phyloP scores from a whole-genome alignment of 64 coral and sea anemone species.

The Platygyra sinensis region DNA sequence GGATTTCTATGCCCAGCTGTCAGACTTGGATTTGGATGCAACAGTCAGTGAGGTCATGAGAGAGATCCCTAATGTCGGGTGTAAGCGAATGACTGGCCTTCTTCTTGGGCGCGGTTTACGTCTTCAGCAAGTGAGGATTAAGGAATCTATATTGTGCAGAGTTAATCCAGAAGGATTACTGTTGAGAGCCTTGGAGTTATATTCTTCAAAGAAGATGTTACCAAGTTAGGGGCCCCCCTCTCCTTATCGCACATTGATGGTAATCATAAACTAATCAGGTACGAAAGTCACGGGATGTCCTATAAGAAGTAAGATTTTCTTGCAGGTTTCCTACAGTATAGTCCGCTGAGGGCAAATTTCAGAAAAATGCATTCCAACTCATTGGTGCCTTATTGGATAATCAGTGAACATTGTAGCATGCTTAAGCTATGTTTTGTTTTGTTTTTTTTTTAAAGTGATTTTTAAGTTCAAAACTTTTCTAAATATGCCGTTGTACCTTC shows the following conservation, averaged over 20 bases:
- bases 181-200: conserved; percentile 32
- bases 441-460: no score
- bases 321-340: background rate
- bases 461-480: no score
- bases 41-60: background rate
- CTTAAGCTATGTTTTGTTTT: no score
- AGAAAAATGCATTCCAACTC: no score
- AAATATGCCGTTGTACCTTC: background rate
- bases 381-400: no score
- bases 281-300: background rate
- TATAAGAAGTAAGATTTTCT: background rate
- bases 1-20: conserved; percentile 18
- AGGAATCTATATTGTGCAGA: conserved; percentile 52
- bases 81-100: conserved; percentile 58
- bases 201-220: conserved; percentile 34
- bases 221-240: conserved; percentile 43
- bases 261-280: conserved; percentile 69
- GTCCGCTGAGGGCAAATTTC: no score
- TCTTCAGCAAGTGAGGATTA: conserved; percentile 46
- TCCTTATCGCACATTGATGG: conserved; percentile 55
- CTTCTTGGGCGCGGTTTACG: background rate
- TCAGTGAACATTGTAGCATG: no score
- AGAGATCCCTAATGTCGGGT: background rate
- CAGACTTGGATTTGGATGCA: background rate
- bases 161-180: conserved; percentile 41